A percentile compares a stretch with the other conserved stretches of the same genome.
Evolutionary conservation across 2,888 invertebrate species (phyloP).

Genomic region (Deilephila porcellus): DNA sequence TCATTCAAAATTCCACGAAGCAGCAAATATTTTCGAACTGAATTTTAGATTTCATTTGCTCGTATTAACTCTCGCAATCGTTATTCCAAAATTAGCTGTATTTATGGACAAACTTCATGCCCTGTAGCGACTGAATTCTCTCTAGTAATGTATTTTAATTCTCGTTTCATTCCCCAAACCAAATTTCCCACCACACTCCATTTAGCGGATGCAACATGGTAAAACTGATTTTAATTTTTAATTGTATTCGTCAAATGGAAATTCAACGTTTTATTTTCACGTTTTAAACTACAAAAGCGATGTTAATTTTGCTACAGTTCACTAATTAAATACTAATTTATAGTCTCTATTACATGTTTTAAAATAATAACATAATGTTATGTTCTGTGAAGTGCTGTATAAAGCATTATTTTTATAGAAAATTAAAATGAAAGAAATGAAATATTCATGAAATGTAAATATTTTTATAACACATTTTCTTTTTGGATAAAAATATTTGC

Average conservation of each 20-base stretch:
- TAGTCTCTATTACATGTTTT: background rate
- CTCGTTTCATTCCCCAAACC: conserved; percentile 56
- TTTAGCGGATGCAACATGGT: conserved; percentile 47
- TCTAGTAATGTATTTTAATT: conserved; percentile 57
- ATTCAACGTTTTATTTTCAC: conserved; percentile 9
- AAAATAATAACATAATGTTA: no score
- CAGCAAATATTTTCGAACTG: background rate
- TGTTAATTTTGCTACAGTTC: background rate
- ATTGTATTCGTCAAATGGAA: conserved; percentile 4
- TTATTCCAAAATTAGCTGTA: conserved; percentile 43
- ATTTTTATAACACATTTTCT: no score
- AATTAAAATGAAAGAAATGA: no score
- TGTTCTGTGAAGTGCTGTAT: no score
- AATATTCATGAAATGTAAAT: no score
- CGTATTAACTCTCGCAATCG: background rate
- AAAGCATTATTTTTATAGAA: no score
- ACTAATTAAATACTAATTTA: background rate
- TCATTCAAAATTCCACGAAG: background rate
- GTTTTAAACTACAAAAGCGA: background rate
- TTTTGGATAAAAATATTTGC: no score
- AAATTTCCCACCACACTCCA: conserved; percentile 55
- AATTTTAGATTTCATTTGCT: background rate
- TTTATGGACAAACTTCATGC: conserved; percentile 42
- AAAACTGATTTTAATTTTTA: conserved; percentile 33
- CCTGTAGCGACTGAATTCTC: conserved; percentile 48